Base-by-base conservation (phyloP, 2,113 vertebrate genomes). In the Triplophysa rosa region DNA sequence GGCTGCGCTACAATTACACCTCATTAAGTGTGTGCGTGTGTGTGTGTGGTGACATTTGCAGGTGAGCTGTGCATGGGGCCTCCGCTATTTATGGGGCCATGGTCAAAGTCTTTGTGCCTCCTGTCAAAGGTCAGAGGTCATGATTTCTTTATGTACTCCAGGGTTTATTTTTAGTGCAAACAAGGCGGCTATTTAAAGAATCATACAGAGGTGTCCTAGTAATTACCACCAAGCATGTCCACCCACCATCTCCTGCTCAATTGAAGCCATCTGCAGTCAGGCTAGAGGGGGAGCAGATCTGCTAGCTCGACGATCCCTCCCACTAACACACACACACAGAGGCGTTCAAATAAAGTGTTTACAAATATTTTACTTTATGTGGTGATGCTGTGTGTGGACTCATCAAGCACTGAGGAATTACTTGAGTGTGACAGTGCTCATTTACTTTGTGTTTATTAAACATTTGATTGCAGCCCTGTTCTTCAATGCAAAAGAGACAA, bases 141-240 rank as follows among this genome's bases (percentile, higher is more conserved):
- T 52, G 65, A 79, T 74, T 72, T 56, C 77, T 8, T 26, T 64
- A 52, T 79, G 56, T 67, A 68, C 26, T 67, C 79, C 19, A 29
- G 26, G 42, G 81, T 83, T 83, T 83, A 83, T 83, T 83, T 82
- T 83, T 83, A 83, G 81, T 83, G 64, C 54, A 79, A 79, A 83
- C 77, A 83, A 79, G 65, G 56, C 81, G 54, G 70, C 77, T 83
- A 83, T 83, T 83, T 83, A 83, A 33, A 21, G 81, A 58, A 72
- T 74, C 70, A 45, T 75, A 68, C 19, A 40, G 62, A 79, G 81
- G 81, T 83, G 81, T 78, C 77, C 77, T 63, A 74, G 77, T 83
- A 83, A 83, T 83, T 79, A 83, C 45, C 29, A 47, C 68, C 63
- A 77, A 66, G 61, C 75, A 33, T 8, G 24, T 72, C 65, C 62